Evolutionary conservation across 64 coral and sea anemone genomes (phyloP).

Genomic region (Catalaphyllia jardinei): DNA sequence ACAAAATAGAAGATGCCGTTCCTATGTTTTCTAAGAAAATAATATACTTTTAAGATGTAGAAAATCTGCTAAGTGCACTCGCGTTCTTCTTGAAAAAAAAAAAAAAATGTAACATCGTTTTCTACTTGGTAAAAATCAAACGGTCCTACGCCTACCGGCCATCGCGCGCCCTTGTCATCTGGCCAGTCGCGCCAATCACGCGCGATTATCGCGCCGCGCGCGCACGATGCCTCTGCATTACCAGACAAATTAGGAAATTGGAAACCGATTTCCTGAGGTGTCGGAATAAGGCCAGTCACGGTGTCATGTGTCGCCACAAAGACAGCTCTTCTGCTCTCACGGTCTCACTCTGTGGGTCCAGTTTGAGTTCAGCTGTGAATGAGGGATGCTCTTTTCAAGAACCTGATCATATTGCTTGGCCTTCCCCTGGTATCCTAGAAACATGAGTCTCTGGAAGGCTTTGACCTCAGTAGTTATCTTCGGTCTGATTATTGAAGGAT

Average conservation of each 20-base stretch:
- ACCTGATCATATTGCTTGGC: not conserved
- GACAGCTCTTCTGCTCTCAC: not conserved
- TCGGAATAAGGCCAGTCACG: not conserved
- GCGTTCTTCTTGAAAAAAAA: too few relatives aligned
- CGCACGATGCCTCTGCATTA: too few relatives aligned
- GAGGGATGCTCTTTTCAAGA: not conserved
- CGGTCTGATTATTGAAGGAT: not conserved
- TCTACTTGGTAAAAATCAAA: too few relatives aligned
- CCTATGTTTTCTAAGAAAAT: too few relatives aligned
- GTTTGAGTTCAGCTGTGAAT: not conserved
- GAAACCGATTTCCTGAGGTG: not conserved
- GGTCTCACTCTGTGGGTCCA: not conserved
- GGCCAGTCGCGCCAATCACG: too few relatives aligned
- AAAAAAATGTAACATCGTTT: too few relatives aligned
- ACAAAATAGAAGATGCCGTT: too few relatives aligned
- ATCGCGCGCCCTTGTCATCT: too few relatives aligned
- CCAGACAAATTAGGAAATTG: not conserved
- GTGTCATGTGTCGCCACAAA: conserved; percentile 39
- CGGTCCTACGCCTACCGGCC: too few relatives aligned
- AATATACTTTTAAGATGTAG: too few relatives aligned
- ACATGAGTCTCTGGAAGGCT: conserved; percentile 5
- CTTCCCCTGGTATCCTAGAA: not conserved
- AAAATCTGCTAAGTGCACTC: too few relatives aligned
- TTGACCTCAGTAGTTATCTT: not conserved
- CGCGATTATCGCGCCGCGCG: too few relatives aligned